Conservation (phyloP, 2,113 vertebrate species). For the Amblyopsis rosae region DNA sequence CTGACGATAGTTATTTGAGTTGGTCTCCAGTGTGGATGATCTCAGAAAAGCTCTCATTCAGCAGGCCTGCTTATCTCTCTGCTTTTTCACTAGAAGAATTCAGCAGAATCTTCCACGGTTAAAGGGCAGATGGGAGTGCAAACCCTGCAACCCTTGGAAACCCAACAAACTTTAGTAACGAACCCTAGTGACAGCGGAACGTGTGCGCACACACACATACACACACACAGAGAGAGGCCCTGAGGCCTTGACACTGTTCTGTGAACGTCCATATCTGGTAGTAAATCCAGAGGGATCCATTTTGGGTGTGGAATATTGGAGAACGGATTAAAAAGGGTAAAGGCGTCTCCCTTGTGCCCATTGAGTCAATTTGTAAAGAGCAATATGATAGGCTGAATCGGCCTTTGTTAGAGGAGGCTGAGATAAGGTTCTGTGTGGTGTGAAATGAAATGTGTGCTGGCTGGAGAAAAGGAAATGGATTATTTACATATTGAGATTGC, state of each 20-base stretch:
- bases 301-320: slow-evolving; percentile 46
- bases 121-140: slow-evolving; percentile 68
- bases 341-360: slow-evolving; percentile 46
- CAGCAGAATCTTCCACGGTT: slow-evolving; percentile 61
- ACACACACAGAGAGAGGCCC: neutral
- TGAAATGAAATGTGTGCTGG: slow-evolving; percentile 36
- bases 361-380: slow-evolving; percentile 54
- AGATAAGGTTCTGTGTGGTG: slow-evolving; percentile 50
- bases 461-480: slow-evolving; percentile 14
- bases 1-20: too few species aligned
- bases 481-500: slow-evolving; percentile 24
- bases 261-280: neutral
- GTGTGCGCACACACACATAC: slow-evolving; percentile 49
- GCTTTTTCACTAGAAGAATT: slow-evolving; percentile 62
- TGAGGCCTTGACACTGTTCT: slow-evolving; percentile 11
- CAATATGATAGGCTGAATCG: slow-evolving; percentile 44
- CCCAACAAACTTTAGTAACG: slow-evolving; percentile 64
- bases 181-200: slow-evolving; percentile 66
- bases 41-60: slow-evolving; percentile 62
- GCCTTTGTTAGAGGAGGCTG: slow-evolving; percentile 46
- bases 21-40: slow-evolving; percentile 40
- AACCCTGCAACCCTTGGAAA: slow-evolving; percentile 75
- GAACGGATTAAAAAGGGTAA: slow-evolving; percentile 52
- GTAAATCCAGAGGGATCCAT: neutral
- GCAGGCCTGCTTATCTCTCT: slow-evolving; percentile 63